Evolutionary conservation across 1,140 invertebrate genomes (phyloP), one percentile per base, ranked within the genome.

Genomic region (Lineus longissimus): DNA sequence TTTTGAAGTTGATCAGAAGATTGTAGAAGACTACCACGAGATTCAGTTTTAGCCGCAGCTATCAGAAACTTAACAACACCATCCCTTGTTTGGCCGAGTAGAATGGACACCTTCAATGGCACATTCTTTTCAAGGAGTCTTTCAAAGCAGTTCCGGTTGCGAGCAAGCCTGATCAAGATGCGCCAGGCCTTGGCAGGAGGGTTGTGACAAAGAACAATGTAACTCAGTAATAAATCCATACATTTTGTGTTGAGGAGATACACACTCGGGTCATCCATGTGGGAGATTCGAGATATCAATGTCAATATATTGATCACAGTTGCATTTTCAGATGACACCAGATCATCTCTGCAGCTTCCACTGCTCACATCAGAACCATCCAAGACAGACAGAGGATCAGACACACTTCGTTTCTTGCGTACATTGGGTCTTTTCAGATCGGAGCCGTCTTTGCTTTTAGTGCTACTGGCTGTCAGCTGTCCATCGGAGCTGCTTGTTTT

Each of bases 281-380:
- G 71, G 0, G 74, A 76, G 6, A 76, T 59, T 30, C 71, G 57
- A 1, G 74, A 76, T 25, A 76, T 43, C 41, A 76, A 45, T n/a
- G 70, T 69, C 23, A 76, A 59, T 51, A 76, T 70, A 55, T 73
- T 73, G 43, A 67, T 61, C 45, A 71, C 69, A 0, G 70, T 69
- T 2, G 63, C 57, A 22, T 65, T 25, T 22, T 19, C 29, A 2
- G 56, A 36, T 31, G 63, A 61, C 22, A 55, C 40, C 30, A 55
- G 55, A 54, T 64, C 58, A 27, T n/a, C 9, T 22, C 47, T 22
- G 17, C 47, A 7, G 17, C 47, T 36, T 36, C 33, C 33, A 36
- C 4, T 36, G 15, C 33, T 36, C 33, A 36, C 15, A 36, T 36
- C 33, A 36, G 33, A 36, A 15, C 4, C 33, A 36, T 36, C 33